Evolutionary conservation across 35 echinoderm and acorn worm species (phyloP).

Genomic region (Ptychodera flava): DNA sequence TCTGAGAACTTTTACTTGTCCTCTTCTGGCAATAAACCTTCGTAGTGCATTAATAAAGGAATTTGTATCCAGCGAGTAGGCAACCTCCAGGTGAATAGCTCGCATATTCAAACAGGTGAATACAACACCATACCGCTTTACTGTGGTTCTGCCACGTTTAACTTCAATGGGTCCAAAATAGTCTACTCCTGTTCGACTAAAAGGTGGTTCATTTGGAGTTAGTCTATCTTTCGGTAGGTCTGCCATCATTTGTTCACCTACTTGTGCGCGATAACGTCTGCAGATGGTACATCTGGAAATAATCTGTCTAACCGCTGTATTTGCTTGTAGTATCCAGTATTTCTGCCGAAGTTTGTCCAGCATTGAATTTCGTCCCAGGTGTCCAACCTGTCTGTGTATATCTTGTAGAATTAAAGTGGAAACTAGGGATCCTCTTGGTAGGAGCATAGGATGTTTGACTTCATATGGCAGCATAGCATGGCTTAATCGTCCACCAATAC

Average conservation of each 20-base stretch:
- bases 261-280: background rate
- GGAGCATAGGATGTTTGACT: constrained; percentile 16
- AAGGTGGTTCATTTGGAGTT: background rate
- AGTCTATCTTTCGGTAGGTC: background rate
- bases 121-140: constrained; percentile 2
- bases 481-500: constrained; percentile 30
- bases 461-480: background rate
- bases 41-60: constrained; percentile 40
- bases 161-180: constrained; percentile 9
- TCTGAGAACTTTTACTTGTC: constrained; percentile 9
- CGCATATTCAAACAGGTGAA: constrained; percentile 6
- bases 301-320: background rate
- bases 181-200: background rate
- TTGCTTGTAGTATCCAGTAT: background rate
- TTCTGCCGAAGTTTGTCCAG: background rate
- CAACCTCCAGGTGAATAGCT: constrained; percentile 40
- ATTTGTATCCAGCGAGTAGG: constrained; percentile 25
- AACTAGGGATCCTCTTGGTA: constrained; percentile 14
- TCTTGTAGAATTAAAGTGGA: constrained; percentile 5
- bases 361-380: background rate
- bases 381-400: constrained; percentile 20
- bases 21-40: constrained; percentile 41
- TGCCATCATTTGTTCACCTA: constrained; percentile 17
- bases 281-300: background rate
- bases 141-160: background rate